Conservation (phyloP, 2,113 vertebrate genomes). For the Sprattus sprattus region DNA sequence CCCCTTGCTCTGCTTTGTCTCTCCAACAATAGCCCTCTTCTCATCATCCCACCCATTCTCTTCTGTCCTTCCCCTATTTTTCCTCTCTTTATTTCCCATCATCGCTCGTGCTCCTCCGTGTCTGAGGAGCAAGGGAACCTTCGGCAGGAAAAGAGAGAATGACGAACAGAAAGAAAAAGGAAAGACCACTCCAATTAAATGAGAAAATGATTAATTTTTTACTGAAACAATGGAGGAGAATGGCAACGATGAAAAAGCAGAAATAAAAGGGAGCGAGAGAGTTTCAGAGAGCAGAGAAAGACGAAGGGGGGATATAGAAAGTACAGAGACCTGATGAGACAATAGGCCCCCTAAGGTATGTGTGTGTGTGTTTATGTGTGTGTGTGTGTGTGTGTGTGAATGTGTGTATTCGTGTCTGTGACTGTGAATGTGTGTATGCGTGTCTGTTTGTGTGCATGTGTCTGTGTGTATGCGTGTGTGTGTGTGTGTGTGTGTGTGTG, state of each 20-base stretch:
- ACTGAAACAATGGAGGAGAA: background rate
- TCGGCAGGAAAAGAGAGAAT: background rate
- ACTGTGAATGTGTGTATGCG: background rate
- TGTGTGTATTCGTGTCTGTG: no score
- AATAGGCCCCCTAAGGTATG: background rate
- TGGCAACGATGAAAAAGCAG: background rate
- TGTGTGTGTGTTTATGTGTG: no score
- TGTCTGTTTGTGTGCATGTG: background rate
- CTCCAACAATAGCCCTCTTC: background rate
- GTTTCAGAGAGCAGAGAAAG: background rate
- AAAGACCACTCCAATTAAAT: conserved; percentile 1
- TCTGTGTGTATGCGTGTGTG: background rate
- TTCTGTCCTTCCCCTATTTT: background rate
- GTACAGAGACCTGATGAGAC: background rate
- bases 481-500: background rate
- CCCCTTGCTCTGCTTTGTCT: background rate
- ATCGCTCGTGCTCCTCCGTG: background rate
- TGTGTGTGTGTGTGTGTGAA: no score
- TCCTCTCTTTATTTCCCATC: background rate
- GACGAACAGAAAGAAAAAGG: background rate
- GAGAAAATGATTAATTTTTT: background rate
- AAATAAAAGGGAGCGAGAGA: background rate
- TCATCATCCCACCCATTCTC: background rate
- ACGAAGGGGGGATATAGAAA: background rate
- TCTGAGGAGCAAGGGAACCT: background rate